Percentiles rank a stretch among this genome's conserved stretches.
phyloP scores from a whole-genome alignment of 2,113 vertebrate species.

The Recurvirostra avosetta region DNA sequence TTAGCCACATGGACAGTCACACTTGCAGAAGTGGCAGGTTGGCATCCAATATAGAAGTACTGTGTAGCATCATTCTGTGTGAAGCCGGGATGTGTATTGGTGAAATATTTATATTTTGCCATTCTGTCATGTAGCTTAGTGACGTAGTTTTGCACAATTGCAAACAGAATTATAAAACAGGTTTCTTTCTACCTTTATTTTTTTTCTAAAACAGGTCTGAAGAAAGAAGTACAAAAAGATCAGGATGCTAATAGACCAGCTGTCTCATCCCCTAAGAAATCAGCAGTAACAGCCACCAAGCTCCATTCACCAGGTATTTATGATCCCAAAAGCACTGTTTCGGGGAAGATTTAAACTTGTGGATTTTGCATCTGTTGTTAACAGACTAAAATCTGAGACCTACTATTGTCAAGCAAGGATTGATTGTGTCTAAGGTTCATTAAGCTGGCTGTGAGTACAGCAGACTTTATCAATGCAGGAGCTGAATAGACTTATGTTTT shows the following conservation, averaged over 20 bases:
- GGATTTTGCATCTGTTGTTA: neutral
- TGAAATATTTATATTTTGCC: neutral
- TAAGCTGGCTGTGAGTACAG: neutral
- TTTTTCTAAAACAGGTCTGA: slow-evolving; percentile 71
- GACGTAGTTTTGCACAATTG: neutral
- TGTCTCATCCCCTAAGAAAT: slow-evolving; percentile 84
- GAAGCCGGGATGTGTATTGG: neutral
- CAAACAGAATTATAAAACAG: neutral
- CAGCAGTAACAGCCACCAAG: slow-evolving; percentile 78
- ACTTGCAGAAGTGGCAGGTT: neutral
- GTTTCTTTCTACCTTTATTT: neutral
- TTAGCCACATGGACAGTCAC: neutral
- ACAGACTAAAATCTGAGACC: neutral
- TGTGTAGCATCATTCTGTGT: neutral
- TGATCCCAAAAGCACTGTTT: neutral
- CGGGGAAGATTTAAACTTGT: neutral
- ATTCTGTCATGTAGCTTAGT: neutral
- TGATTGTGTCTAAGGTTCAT: neutral
- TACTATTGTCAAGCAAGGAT: neutral
- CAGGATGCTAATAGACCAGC: slow-evolving; percentile 69
- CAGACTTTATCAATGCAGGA: neutral
- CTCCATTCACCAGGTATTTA: slow-evolving; percentile 87
- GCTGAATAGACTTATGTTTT: neutral
- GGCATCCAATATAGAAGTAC: neutral
- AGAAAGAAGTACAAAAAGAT: slow-evolving; percentile 85